These are phyloP conservation scores for Drosophila colorata DNA, from an alignment of 2,888 invertebrate genomes.

Conservation along the genomic window DNA sequence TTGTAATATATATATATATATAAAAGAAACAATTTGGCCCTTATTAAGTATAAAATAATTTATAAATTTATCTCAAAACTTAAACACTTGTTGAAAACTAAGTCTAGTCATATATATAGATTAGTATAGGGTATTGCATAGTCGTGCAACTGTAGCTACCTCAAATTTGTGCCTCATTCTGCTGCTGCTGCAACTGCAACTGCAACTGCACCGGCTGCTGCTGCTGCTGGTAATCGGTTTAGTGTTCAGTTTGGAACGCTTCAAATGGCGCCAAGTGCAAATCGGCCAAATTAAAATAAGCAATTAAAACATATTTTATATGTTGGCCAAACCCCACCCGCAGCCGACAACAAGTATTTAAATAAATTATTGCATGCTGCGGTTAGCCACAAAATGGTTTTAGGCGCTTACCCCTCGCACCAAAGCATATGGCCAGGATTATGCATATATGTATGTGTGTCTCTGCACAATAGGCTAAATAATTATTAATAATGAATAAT, in stretches of 20 bases:
- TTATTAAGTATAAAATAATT: too few relatives aligned
- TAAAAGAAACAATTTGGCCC: too few relatives aligned
- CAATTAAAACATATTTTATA: conserved; percentile 78
- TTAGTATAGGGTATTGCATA: conserved; percentile 26
- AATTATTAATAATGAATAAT: conserved; percentile 45
- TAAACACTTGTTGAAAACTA: too few relatives aligned
- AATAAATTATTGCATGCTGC: conserved; percentile 73
- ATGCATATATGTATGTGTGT: conserved; percentile 18
- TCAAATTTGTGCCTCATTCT: conserved; percentile 6
- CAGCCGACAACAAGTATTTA: conserved; percentile 44
- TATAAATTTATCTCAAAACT: too few relatives aligned
- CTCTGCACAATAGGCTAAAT: conserved; percentile 36
- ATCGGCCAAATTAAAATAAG: conserved; percentile 75
- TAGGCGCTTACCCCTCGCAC: conserved; percentile 56
- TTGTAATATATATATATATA: too few relatives aligned
- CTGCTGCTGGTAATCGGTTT: conserved; percentile 61
- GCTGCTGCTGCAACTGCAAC: conserved; percentile 19
- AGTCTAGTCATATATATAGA: neutral
- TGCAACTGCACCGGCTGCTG: neutral
- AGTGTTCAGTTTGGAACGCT: conserved; percentile 61
- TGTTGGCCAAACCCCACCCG: conserved; percentile 15
- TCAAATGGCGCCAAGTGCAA: conserved; percentile 70
- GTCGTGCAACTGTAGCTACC: neutral
- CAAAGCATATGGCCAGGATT: conserved; percentile 33
- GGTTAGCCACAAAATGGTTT: conserved; percentile 80